A percentile compares a stretch with the other conserved stretches of the same genome.
Conservation (phyloP, 2,113 vertebrate species). For the Synodontis membranacea region DNA sequence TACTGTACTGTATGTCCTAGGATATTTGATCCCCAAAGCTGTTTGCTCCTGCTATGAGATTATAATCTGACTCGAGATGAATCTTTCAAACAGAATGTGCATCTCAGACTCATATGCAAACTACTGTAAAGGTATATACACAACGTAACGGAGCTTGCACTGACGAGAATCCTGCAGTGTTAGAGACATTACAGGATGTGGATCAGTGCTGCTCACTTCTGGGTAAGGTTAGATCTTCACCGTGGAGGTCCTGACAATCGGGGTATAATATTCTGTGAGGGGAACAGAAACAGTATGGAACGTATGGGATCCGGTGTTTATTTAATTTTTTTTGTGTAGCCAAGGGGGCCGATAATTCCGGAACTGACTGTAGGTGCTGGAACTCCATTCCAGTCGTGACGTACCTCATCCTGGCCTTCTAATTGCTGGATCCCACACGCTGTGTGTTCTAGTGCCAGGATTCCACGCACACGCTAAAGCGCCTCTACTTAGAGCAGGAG, state of each 20-base stretch:
- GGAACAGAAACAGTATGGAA: neutral
- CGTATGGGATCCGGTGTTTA: too few relatives aligned
- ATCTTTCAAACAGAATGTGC: neutral
- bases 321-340: too few relatives aligned
- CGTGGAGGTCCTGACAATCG: neutral
- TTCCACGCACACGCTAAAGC: constrained; percentile 21
- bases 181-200: neutral
- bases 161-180: neutral
- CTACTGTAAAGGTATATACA: neutral
- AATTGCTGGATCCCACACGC: constrained; percentile 18
- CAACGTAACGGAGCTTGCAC: too few relatives aligned
- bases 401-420: constrained; percentile 6
- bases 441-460: constrained; percentile 15
- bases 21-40: neutral
- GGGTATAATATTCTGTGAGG: neutral
- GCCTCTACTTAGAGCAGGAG: neutral
- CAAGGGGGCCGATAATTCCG: neutral
- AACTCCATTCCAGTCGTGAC: constrained; percentile 6
- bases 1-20: too few relatives aligned
- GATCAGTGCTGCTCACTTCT: neutral
- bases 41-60: neutral
- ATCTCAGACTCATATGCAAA: neutral
- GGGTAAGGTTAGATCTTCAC: neutral
- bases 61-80: neutral
- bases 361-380: neutral